Conservation (phyloP, 2,888 invertebrate species). For the Homarus gammarus region DNA sequence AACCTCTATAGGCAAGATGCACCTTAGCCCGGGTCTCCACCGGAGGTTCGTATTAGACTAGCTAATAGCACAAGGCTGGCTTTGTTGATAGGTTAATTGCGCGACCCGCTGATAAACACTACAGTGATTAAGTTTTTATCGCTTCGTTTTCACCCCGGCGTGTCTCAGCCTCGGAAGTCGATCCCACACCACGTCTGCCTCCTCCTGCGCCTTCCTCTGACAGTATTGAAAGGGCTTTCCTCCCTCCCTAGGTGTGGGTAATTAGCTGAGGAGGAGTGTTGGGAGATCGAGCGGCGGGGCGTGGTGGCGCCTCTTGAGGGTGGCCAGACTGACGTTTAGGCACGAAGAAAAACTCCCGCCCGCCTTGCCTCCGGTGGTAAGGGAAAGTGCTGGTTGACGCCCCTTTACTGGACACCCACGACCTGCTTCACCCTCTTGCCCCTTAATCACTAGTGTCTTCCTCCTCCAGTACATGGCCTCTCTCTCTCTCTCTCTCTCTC, state of each 20-base stretch:
- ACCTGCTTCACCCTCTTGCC: slow-evolving; percentile 2
- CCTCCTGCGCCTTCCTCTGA: too few relatives aligned
- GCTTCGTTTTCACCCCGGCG: neutral
- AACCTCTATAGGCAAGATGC: neutral
- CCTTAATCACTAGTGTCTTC: too few relatives aligned
- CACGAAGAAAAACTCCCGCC: too few relatives aligned
- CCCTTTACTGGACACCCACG: neutral
- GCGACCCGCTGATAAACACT: slow-evolving; percentile 15
- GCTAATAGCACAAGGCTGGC: slow-evolving; percentile 4
- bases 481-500: too few relatives aligned
- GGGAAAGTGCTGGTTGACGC: neutral
- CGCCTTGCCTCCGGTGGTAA: too few relatives aligned
- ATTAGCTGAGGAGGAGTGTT: too few relatives aligned
- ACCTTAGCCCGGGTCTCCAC: neutral
- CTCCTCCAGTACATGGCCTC: too few relatives aligned
- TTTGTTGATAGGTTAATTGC: slow-evolving; percentile 33
- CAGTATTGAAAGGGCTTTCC: too few relatives aligned
- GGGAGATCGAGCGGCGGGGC: too few relatives aligned
- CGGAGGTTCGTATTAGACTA: neutral
- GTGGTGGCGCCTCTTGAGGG: too few relatives aligned
- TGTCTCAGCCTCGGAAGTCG: neutral
- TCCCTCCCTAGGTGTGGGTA: too few relatives aligned
- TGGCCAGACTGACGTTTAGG: too few relatives aligned
- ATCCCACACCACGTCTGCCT: neutral
- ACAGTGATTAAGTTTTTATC: neutral